phyloP scores from a whole-genome alignment of 2,113 vertebrate genomes.

The Gasterosteus nipponicus region DNA sequence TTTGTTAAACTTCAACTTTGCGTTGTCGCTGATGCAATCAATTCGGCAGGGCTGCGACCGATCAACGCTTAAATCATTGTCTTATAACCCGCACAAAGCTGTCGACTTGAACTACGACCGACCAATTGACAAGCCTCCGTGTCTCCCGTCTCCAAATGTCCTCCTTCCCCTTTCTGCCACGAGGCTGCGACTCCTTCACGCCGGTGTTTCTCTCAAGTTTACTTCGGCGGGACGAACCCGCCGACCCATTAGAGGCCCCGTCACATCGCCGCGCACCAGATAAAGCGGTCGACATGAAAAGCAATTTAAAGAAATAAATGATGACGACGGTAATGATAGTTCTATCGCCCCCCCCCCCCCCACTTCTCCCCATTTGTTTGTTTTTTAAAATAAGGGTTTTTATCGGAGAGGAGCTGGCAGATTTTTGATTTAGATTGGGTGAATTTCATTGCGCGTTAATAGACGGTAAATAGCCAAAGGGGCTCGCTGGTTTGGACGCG shows the following conservation, averaged over 20 bases:
- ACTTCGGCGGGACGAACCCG: slow-evolving; percentile 14
- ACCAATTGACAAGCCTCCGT: too few relatives aligned
- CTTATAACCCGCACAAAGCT: neutral
- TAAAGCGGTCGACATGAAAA: slow-evolving; percentile 58
- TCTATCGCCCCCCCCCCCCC: slow-evolving; percentile 55
- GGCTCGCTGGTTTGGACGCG: slow-evolving; percentile 13
- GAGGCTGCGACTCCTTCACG: neutral
- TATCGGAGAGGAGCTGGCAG: slow-evolving; percentile 48
- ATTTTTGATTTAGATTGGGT: slow-evolving; percentile 76
- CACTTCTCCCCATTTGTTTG: slow-evolving; percentile 36
- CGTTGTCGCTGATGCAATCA: neutral
- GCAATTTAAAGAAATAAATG: slow-evolving; percentile 53
- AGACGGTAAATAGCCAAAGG: slow-evolving; percentile 62
- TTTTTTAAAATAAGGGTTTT: slow-evolving; percentile 55
- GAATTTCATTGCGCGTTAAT: slow-evolving; percentile 62
- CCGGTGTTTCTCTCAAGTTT: neutral
- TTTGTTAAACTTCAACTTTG: neutral
- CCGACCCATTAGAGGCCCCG: slow-evolving; percentile 39
- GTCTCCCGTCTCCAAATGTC: too few relatives aligned
- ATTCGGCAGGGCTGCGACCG: neutral
- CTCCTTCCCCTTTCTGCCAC: neutral
- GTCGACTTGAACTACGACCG: neutral
- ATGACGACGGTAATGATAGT: slow-evolving; percentile 53
- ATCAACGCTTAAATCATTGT: neutral
- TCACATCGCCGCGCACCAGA: slow-evolving; percentile 29